These are phyloP conservation scores for Pelosia muscerda DNA, from an alignment of 2,888 invertebrate species.

Conservation along the genomic window DNA sequence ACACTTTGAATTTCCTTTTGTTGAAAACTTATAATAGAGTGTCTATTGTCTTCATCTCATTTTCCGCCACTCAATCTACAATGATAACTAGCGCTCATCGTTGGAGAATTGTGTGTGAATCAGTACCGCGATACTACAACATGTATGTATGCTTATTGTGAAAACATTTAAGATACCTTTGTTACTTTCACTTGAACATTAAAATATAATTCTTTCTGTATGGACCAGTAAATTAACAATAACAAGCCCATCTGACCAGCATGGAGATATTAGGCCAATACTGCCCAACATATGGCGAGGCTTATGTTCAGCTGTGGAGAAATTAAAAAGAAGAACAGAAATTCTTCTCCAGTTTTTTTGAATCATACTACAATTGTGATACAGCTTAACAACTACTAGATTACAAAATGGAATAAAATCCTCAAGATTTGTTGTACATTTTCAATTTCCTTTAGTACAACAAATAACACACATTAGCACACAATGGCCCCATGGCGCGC, in stretches of 20 bases:
- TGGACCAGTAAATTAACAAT: no score
- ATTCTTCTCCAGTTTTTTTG: no score
- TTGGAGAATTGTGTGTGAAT: background rate
- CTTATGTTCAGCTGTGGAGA: no score
- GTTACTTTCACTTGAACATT: background rate
- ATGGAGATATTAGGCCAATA: no score
- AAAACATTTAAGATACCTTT: background rate
- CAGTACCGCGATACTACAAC: background rate
- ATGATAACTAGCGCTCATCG: background rate
- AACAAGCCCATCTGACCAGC: no score
- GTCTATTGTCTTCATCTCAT: background rate
- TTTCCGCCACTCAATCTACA: no score
- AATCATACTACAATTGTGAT: background rate
- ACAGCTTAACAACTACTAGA: background rate
- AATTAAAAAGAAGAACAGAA: no score
- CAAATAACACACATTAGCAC: constrained; percentile 24
- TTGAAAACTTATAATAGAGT: constrained; percentile 14
- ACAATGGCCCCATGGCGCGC: background rate
- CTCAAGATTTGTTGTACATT: constrained; percentile 23
- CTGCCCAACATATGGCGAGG: no score
- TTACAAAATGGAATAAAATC: constrained; percentile 16
- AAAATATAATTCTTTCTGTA: background rate
- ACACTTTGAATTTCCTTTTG: constrained; percentile 15
- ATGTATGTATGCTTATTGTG: background rate
- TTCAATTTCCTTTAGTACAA: constrained; percentile 23